Conservation (phyloP, 2,113 vertebrate genomes). For the Myiagra hebetior region DNA sequence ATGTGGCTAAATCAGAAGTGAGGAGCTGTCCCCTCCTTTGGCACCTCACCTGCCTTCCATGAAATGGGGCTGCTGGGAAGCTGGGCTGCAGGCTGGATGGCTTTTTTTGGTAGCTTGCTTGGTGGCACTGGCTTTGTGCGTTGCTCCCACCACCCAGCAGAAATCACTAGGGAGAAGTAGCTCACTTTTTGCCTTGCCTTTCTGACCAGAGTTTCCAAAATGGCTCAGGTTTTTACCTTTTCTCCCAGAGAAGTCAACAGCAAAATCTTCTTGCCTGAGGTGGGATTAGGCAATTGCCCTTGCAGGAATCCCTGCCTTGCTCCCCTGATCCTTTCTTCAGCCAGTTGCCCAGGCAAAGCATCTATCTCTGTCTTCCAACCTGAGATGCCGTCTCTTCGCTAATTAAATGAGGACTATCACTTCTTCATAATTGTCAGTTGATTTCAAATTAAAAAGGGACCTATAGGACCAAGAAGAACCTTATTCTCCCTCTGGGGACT, state of each 20-base stretch:
- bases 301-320: not conserved
- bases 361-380: not conserved
- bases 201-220: not conserved
- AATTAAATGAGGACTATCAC: slow-evolving; percentile 37
- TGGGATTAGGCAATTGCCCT: not conserved
- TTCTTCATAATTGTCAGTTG: slow-evolving; percentile 15
- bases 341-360: not conserved
- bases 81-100: not conserved
- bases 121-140: not conserved
- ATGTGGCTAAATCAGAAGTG: slow-evolving; percentile 29
- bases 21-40: not conserved
- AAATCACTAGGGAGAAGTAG: not conserved
- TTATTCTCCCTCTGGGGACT: slow-evolving; percentile 20
- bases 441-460: slow-evolving; percentile 39
- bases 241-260: not conserved
- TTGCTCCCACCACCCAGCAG: not conserved
- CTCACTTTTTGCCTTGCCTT: not conserved
- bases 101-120: not conserved
- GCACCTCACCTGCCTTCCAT: slow-evolving; percentile 23
- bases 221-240: not conserved
- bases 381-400: not conserved
- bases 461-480: not conserved
- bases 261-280: not conserved
- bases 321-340: not conserved
- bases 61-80: not conserved